Percentiles rank a stretch among this genome's conserved stretches.
Conservation (phyloP, 2,113 vertebrate species). For the Anseranas semipalmata region DNA sequence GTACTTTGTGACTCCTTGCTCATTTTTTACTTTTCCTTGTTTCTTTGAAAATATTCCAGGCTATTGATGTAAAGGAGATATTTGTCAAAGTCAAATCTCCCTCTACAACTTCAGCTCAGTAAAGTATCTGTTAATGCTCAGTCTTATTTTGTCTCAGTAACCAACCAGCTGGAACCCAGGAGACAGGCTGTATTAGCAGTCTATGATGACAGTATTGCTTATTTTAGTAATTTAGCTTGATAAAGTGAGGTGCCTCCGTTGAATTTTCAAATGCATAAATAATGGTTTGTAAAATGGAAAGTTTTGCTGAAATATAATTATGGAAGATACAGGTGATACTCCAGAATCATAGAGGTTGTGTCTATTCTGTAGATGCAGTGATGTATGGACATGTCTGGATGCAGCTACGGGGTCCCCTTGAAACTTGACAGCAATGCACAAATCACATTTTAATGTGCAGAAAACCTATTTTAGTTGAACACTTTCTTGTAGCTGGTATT, state of each 20-base stretch:
- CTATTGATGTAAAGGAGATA: slow-evolving; percentile 12
- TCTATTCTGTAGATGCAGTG: neutral
- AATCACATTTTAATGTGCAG: neutral
- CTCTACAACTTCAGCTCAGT: neutral
- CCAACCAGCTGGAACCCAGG: neutral
- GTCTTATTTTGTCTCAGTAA: neutral
- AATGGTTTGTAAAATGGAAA: neutral
- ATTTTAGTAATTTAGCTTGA: neutral
- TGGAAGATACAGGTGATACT: neutral
- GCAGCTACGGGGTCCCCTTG: neutral
- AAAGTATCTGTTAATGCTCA: neutral
- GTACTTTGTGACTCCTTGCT: neutral
- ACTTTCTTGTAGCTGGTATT: neutral
- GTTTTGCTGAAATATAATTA: neutral
- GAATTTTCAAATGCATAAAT: neutral
- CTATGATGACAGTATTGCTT: neutral
- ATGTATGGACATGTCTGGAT: neutral
- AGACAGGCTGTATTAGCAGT: neutral
- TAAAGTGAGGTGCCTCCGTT: neutral
- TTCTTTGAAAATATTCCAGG: slow-evolving; percentile 34
- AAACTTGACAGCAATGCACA: neutral
- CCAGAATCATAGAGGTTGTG: neutral
- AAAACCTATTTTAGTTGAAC: neutral
- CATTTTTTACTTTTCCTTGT: neutral
- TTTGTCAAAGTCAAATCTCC: neutral